Evolutionary conservation across 2,797 vertebrate species (phyloP).

Genomic region (Hoplostethus atlanticus): DNA sequence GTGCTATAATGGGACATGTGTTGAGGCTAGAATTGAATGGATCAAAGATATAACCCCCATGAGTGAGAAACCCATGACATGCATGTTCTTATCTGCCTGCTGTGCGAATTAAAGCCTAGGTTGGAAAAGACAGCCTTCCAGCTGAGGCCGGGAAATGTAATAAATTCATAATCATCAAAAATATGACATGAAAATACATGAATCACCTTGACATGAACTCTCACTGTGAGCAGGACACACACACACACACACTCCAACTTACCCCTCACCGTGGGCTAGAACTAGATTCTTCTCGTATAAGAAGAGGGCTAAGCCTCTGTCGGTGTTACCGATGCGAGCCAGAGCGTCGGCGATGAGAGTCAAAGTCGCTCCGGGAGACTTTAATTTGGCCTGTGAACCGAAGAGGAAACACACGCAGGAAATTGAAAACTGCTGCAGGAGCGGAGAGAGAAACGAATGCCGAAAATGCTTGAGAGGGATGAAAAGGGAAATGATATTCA

Average conservation of each 20-base stretch:
- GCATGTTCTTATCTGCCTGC: slow-evolving; percentile 28
- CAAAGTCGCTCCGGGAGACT: slow-evolving; percentile 86
- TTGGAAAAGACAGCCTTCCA: neutral
- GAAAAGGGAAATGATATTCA: slow-evolving; percentile 1
- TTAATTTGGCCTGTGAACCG: slow-evolving; percentile 81
- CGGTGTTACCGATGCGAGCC: slow-evolving; percentile 90
- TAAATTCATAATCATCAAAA: slow-evolving; percentile 29
- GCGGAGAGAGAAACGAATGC: slow-evolving; percentile 14
- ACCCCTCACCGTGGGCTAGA: slow-evolving; percentile 84
- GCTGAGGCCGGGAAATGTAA: slow-evolving; percentile 24
- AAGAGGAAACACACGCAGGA: slow-evolving; percentile 12
- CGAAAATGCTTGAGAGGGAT: slow-evolving; percentile 10
- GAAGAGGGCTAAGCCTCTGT: slow-evolving; percentile 91
- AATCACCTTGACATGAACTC: neutral
- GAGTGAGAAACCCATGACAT: slow-evolving; percentile 6
- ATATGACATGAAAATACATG: neutral
- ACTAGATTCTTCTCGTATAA: slow-evolving; percentile 87
- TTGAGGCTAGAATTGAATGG: neutral
- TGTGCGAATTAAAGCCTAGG: slow-evolving; percentile 21
- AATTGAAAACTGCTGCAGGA: slow-evolving; percentile 28
- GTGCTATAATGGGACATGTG: neutral
- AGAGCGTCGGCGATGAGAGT: slow-evolving; percentile 91
- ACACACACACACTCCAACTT: slow-evolving; percentile 34
- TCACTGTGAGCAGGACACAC: neutral
- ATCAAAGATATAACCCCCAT: neutral